phyloP scores from a whole-genome alignment of 2,888 invertebrate genomes.

The Polydrusus cervinus region DNA sequence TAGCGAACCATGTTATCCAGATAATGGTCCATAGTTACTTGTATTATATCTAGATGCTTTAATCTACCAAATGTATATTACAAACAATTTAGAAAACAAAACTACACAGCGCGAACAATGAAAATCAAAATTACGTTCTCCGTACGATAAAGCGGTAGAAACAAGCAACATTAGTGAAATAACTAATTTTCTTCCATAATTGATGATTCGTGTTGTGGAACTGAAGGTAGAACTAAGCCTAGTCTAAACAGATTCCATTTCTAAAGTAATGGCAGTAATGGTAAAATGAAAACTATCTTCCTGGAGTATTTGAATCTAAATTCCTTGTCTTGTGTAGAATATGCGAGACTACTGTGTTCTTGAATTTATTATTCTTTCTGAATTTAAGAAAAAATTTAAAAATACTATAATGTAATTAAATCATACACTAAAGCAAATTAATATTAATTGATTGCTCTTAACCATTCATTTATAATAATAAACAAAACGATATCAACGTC shows the following conservation, averaged over 20 bases:
- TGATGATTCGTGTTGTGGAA: constrained; percentile 38
- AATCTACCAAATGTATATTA: constrained; percentile 28
- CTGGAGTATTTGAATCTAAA: constrained; percentile 22
- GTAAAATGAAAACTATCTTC: constrained; percentile 24
- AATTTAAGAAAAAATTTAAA: too few species aligned
- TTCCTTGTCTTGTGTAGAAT: constrained; percentile 13
- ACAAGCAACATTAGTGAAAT: constrained; percentile 39
- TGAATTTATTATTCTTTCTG: neutral
- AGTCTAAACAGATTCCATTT: constrained; percentile 36
- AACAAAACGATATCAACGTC: too few species aligned
- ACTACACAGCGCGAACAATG: constrained; percentile 35
- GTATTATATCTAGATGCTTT: neutral
- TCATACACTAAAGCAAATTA: too few species aligned
- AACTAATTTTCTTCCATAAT: constrained; percentile 47
- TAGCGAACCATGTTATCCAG: too few species aligned
- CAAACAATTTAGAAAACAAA: constrained; percentile 29
- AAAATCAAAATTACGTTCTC: constrained; percentile 35
- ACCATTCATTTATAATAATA: too few species aligned
- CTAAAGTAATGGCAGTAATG: constrained; percentile 37
- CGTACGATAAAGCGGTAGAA: constrained; percentile 27
- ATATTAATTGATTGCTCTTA: too few species aligned
- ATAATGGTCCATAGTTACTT: neutral
- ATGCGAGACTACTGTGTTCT: neutral
- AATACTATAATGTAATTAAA: too few species aligned
- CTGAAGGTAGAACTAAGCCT: constrained; percentile 33